These are phyloP conservation scores for Eremophila alpestris DNA, from an alignment of 2,797 vertebrate genomes.

Conservation along the genomic window DNA sequence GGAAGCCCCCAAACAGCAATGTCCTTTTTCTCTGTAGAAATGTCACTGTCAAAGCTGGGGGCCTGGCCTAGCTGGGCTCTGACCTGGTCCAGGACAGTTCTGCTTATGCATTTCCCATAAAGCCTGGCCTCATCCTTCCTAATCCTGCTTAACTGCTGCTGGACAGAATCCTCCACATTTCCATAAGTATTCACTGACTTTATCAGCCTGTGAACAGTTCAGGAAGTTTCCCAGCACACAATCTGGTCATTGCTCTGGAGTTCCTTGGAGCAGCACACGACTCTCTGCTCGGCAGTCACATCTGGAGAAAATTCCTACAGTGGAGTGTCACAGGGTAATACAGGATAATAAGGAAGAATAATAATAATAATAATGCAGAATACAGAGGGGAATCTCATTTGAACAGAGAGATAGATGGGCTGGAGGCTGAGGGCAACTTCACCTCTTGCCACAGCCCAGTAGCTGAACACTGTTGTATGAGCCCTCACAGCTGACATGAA, in stretches of 20 bases:
- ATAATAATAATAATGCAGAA: background rate
- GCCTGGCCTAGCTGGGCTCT: background rate
- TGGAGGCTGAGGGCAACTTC: background rate
- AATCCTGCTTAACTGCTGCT: background rate
- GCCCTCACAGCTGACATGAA: fast-evolving
- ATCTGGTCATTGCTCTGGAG: background rate
- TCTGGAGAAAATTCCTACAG: background rate
- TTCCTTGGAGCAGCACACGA: background rate
- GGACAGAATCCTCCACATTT: background rate
- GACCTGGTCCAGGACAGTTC: background rate
- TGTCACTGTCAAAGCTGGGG: background rate
- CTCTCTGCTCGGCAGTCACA: background rate
- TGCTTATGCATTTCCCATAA: background rate
- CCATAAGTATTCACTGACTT: background rate
- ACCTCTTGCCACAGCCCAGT: background rate
- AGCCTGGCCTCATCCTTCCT: background rate
- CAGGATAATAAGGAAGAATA: background rate
- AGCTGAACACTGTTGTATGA: background rate
- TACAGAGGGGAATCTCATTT: background rate
- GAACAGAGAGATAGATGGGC: background rate
- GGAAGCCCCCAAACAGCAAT: background rate
- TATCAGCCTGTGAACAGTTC: background rate
- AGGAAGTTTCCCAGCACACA: background rate
- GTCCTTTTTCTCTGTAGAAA: background rate
- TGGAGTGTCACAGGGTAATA: background rate